Percentiles rank a stretch among this genome's conserved stretches.
phyloP scores from a whole-genome alignment of 2,888 invertebrate species.

The Teleiodes luculella region DNA sequence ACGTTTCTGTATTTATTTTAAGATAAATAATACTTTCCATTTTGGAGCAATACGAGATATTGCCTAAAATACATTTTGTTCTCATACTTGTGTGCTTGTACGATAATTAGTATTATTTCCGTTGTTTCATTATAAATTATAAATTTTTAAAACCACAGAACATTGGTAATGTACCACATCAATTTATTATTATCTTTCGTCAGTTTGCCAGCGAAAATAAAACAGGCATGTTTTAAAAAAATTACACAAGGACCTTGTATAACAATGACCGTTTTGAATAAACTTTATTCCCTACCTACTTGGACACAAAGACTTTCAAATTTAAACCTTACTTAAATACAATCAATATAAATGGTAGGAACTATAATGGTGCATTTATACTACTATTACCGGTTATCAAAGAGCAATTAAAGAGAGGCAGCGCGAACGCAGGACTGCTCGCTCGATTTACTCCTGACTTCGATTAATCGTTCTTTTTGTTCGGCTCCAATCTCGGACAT shows the following conservation, averaged over 20 bases:
- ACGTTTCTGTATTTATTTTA: no score
- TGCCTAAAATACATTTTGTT: no score
- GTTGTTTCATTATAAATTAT: no score
- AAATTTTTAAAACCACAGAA: no score
- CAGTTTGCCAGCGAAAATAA: no score
- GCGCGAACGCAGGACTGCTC: conserved; percentile 49
- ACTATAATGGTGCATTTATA: conserved; percentile 62
- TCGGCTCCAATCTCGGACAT: conserved; percentile 56
- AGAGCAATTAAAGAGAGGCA: conserved; percentile 65
- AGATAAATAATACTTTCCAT: no score
- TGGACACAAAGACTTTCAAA: conserved; percentile 41
- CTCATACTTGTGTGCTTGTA: no score
- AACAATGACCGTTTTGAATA: conserved; percentile 34
- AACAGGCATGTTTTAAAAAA: not conserved
- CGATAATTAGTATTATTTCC: no score
- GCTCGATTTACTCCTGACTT: conserved; percentile 65
- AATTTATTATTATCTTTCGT: no score
- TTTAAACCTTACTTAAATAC: conserved; percentile 49
- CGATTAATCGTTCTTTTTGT: conserved; percentile 68
- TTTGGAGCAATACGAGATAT: no score
- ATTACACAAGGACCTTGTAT: not conserved
- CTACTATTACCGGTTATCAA: conserved; percentile 65
- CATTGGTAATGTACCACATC: no score
- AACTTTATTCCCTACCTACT: conserved; percentile 39
- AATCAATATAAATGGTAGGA: conserved; percentile 50